Base-by-base conservation (phyloP, 2,113 vertebrate genomes). In the Varanus salvator region DNA sequence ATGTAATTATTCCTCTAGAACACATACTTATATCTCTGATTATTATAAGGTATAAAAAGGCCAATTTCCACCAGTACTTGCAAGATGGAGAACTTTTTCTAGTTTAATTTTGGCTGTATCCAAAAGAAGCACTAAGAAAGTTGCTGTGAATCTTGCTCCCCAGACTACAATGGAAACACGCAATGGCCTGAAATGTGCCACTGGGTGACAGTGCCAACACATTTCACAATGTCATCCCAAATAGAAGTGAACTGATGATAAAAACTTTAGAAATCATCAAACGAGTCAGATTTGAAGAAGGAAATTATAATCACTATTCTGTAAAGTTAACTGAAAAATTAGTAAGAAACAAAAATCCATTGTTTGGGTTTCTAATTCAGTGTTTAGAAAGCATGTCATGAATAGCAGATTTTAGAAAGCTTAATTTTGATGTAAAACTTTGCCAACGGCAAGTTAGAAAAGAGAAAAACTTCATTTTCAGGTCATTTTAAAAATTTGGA, bases 221-320 rank as follows among this genome's bases (percentile, higher is more conserved):
- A 48, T 71, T 84, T 71, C 34, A 71, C 27, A 60, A 34, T 2
- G 3, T n/a, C 69, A 69, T 81, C 60, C 83, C 76, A 9, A 72
- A 90, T 44, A 87, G 83, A 80, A 89, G 83, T 87, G 27, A 74
- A 44, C 38, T 44, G 44, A 44, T 54, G 48, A 86, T 85, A 44
- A 83, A 34, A 87, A 44, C 4, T 23, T 87, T 90, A 84, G 87
- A 23, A 3, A 6, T 9, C 44, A 66, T 77, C 12, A 34, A 54
- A 50, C 83, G 48, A 57, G n/a, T 77, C 90, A 90, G 34, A 31
- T 27, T 76, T 66, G 38, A 52, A 83, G 0, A 19, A 31, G 80
- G 69, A 9, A 2, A 71, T 92, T 93, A 44, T 44, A 90, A 77
- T 90, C 74, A 84, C 69, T 21, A 66, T 52, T 31, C 66, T 85